Evolutionary conservation across 1,140 invertebrate species (phyloP).

Genomic region (Drosophila subobscura): DNA sequence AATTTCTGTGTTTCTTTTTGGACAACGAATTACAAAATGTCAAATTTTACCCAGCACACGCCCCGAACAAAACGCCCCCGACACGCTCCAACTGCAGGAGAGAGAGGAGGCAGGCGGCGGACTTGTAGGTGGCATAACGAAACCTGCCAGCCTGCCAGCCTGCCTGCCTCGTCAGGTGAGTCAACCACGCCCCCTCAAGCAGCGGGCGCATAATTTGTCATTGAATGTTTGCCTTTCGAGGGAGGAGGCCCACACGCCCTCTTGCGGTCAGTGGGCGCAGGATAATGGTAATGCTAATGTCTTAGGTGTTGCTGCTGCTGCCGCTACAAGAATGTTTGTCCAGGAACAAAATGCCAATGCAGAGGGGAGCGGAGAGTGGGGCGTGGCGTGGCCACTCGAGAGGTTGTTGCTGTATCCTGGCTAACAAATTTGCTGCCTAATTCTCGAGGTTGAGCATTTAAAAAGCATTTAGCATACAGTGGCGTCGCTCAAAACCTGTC

Average conservation of each 20-base stretch:
- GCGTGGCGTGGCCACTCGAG: conserved; percentile 46
- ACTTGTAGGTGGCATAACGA: conserved; percentile 72
- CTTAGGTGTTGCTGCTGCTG: conserved; percentile 52
- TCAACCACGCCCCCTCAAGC: conserved; percentile 57
- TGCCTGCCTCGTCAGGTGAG: conserved; percentile 37
- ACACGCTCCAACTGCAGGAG: conserved; percentile 55
- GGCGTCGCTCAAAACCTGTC: conserved; percentile 27
- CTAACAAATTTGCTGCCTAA: conserved; percentile 63
- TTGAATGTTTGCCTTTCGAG: conserved; percentile 74
- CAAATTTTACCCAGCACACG: conserved; percentile 55
- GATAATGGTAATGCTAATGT: conserved; percentile 44
- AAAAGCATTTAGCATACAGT: conserved; percentile 74
- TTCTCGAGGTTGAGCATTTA: conserved; percentile 60
- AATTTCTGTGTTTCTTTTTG: conserved; percentile 57
- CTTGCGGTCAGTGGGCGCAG: conserved; percentile 19
- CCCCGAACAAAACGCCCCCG: conserved; percentile 47
- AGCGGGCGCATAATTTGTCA: conserved; percentile 74
- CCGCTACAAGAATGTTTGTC: conserved; percentile 39
- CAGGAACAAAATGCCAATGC: conserved; percentile 28
- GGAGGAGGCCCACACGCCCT: conserved; percentile 6
- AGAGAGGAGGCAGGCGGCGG: conserved; percentile 6
- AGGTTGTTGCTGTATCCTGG: conserved; percentile 41
- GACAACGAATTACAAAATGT: conserved; percentile 71
- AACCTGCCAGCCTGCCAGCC: conserved; percentile 34
- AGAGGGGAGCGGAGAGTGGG: conserved; percentile 19